These are phyloP conservation scores for Stomatorhinus ivindoensis DNA, from an alignment of 2,113 vertebrate species.

Conservation along the genomic window DNA sequence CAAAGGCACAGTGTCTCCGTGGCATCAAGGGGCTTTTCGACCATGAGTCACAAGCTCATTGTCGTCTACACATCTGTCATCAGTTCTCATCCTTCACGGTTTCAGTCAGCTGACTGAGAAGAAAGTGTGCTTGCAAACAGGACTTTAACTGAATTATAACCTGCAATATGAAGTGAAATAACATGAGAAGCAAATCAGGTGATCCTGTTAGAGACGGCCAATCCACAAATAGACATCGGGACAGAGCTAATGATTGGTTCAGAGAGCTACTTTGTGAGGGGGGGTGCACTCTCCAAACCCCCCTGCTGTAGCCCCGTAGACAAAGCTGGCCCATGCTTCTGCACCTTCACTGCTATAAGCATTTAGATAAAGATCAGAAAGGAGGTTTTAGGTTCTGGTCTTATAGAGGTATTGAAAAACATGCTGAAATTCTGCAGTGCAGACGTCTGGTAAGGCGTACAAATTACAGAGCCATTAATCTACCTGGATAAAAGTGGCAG, in stretches of 20 bases:
- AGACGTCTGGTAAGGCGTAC: background rate
- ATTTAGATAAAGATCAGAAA: background rate
- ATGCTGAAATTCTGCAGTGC: background rate
- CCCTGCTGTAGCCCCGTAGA: background rate
- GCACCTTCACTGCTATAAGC: background rate
- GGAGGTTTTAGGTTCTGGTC: background rate
- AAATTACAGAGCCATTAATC: background rate
- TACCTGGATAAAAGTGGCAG: background rate
- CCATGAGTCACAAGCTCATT: background rate
- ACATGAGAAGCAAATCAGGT: background rate
- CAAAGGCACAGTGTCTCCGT: background rate
- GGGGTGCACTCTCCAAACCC: background rate
- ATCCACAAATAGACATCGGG: background rate
- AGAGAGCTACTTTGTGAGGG: background rate
- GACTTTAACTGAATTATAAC: background rate
- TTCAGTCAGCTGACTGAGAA: background rate
- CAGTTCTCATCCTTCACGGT: background rate
- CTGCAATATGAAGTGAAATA: background rate
- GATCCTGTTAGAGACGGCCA: background rate
- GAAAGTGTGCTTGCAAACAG: background rate
- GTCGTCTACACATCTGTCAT: background rate
- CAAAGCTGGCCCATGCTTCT: background rate
- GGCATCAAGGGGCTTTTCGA: background rate
- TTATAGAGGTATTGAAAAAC: background rate
- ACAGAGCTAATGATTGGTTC: background rate